Evolutionary conservation across 2,797 vertebrate species (phyloP).

Genomic region (Cynopterus sphinx): DNA sequence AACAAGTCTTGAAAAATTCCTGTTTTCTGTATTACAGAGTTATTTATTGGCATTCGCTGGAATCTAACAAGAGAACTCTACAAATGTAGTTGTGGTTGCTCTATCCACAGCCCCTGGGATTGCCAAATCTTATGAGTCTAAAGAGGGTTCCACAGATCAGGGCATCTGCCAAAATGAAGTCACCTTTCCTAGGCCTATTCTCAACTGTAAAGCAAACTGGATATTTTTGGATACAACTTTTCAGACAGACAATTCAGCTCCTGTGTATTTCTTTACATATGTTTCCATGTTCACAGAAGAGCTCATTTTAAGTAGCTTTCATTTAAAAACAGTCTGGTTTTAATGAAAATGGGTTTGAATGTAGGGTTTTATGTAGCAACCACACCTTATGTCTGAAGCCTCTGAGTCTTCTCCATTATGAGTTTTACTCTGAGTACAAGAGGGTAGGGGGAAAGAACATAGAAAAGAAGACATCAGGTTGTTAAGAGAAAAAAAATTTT

Average conservation of each 20-base stretch:
- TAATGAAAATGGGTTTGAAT: slow-evolving; percentile 38
- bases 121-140: slow-evolving; percentile 8
- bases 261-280: slow-evolving; percentile 47
- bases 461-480: background rate
- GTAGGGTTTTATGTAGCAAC: slow-evolving; percentile 34
- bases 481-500: background rate
- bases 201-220: background rate
- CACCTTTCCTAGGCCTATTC: slow-evolving; percentile 23
- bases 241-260: slow-evolving; percentile 24
- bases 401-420: background rate
- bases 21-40: slow-evolving; percentile 47
- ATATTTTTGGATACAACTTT: slow-evolving; percentile 7
- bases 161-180: background rate
- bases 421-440: slow-evolving; percentile 12
- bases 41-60: background rate
- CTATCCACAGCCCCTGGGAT: background rate
- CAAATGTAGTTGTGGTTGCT: background rate
- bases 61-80: background rate
- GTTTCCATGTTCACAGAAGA: slow-evolving; percentile 33
- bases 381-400: background rate
- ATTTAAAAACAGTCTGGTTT: slow-evolving; percentile 42
- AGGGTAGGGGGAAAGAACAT: background rate
- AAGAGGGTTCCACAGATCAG: background rate
- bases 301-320: slow-evolving; percentile 32
- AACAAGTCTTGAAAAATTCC: slow-evolving; percentile 48